Evolutionary conservation across 2,797 vertebrate species (phyloP), one percentile per base, ranked within the genome.

Genomic region (Erithacus rubecula): DNA sequence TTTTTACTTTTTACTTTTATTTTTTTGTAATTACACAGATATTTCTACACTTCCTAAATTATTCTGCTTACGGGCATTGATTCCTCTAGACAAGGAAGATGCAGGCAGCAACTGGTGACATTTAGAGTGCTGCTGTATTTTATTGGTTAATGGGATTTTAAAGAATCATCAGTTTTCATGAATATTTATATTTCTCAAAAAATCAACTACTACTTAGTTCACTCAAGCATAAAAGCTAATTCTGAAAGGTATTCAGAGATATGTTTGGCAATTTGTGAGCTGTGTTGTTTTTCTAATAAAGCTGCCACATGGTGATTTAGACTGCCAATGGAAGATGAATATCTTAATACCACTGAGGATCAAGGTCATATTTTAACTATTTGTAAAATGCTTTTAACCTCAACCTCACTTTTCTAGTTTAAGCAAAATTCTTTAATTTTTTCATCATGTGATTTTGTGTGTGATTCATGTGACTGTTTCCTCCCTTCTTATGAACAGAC

Each of bases 151-250:
- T 83, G 51, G 17, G 24, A 78, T 78, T 86, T 39, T 71, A 78
- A 93, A 72, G n/a, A 37, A 71, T 83, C 53, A 81, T 52, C 62
- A 59, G 21, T 69, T 92, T 89, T 59, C 46, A 53, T 43, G 10
- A 87, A 71, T 43, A 51, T 58, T 80, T 81, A 34, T 92, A 77
- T 87, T 92, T 93, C 72, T 81, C 79, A 23, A 55, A 87, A 89
- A 85, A 78, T 68, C 60, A 87, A 65, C 87, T 87, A 55, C 62
- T 88, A 21, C 52, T 81, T 78, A 69, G n/a, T 51, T 83, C 29
- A 49, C 21, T 71, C 53, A 87, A 85, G 87, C 76, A 62, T 65
- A 65, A 74, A 89, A 92, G 39, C n/a, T 94, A 92, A 87, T 94
- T 95, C 53, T 80, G 32, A 74, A 87, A 89, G 24, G 32, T 65